These are phyloP conservation scores for Plutomurus gul DNA, from an alignment of 1,140 invertebrate genomes.

Conservation along the genomic window DNA sequence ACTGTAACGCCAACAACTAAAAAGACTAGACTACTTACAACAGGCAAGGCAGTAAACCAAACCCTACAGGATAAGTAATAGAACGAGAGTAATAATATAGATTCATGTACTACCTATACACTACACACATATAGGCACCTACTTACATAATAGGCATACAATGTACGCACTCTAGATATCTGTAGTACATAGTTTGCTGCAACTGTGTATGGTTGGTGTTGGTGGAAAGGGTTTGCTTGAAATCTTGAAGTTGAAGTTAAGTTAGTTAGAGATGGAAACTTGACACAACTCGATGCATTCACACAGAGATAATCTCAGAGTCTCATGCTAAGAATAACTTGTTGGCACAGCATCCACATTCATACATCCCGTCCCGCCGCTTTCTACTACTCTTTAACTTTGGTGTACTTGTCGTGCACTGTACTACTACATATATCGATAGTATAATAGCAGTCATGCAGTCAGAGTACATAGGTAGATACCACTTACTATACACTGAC, in stretches of 20 bases:
- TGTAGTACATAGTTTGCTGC: no score
- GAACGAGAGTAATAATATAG: no score
- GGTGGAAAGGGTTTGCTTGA: neutral
- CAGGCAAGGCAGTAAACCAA: no score
- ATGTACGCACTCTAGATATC: no score
- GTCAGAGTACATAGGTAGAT: no score
- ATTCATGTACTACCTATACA: no score
- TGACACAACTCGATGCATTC: conserved; percentile 33
- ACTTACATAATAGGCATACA: neutral
- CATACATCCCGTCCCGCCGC: conserved; percentile 15
- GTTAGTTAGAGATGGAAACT: conserved; percentile 35
- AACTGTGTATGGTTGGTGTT: neutral
- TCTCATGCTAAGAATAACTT: conserved; percentile 43
- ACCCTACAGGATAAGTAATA: no score
- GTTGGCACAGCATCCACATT: conserved; percentile 38
- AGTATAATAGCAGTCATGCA: no score
- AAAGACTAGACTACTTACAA: neutral
- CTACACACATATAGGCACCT: no score
- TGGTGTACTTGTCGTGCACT: neutral
- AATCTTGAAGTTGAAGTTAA: neutral
- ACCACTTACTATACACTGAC: no score
- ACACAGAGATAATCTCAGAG: conserved; percentile 36
- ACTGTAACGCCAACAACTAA: neutral
- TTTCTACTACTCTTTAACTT: conserved; percentile 3
- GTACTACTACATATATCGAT: no score